Base-by-base conservation (phyloP, 2,888 invertebrate species). In the Protonemura montana region DNA sequence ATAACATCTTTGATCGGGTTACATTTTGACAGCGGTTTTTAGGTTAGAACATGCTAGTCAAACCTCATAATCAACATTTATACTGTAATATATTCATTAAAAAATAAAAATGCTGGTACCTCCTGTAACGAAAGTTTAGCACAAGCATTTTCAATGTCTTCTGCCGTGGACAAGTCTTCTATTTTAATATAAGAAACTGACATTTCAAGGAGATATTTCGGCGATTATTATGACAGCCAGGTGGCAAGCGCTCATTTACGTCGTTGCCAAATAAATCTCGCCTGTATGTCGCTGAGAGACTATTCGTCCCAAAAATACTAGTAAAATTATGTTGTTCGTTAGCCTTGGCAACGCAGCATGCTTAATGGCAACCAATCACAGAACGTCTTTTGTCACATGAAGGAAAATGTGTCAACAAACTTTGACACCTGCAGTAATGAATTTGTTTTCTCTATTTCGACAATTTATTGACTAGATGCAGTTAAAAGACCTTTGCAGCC, bases 121-220 rank as follows among this genome's bases (percentile, higher is more conserved):
- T 94, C 94, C 91, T 94, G 93, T 89, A 92, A 91, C 89, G 93
- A 93, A 80, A 94, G 92, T 89, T 93, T 93, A 87, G 92, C 91
- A 83, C 94, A 91, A 80, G 94, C 93, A 89, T 92, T 92, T 88
- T 93, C 93, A 86, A 95, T 92, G 78, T 93, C 93, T 88, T 93
- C 93, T 85, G 93, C 93, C 78, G 93, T 93, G 86, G 93, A 89
- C 30, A 91, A 89, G 87, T 90, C 90, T 86, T 89, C 89, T 16
- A 89, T 88, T 26, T 89, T 89, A 59, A 59, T 16, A 59, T 7
- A 59, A 78, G 35, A 42, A 35, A 25, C 86, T 87, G 21, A 88
- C 90, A 89, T 90, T 89, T 90, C 90, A 86, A 28, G 88, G 87
- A 30, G 76, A 59, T 25, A 27, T n/a, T n/a, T 81, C 59, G 21